Base-by-base conservation (phyloP, 2,888 invertebrate species). In the Cataglyphis rosenhaueri region DNA sequence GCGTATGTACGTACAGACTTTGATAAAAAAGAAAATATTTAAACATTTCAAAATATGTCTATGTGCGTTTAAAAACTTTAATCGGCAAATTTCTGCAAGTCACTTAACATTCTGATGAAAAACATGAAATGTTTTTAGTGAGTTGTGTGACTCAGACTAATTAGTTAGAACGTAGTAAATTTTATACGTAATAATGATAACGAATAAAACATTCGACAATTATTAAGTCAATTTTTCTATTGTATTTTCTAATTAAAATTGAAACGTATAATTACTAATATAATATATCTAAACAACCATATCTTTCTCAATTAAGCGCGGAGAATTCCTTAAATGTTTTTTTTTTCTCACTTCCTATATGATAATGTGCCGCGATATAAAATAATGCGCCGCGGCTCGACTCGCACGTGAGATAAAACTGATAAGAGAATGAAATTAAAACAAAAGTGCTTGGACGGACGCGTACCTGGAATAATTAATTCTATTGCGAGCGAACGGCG, bases 331-430 rank as follows among this genome's bases (percentile, higher is more conserved):
- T n/a, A 32, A 70, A 65, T 65, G 38, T 12, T 75, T 75, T 75
- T 70, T 68, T 44, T 18, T 48, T 57, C 32, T 57, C 32, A 15
- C 25, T 44, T 21, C 25, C 15, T 35, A 35, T 32, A 25, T 68
- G 44, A 66, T 76, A 76, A 78, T 65, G 44, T 59, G 32, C 21
- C 41, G 38, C 57, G 71, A 79, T 61, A 70, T 78, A 57, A 10
- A 68, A 76, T 55, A 76, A 76, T 55, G 29, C 55, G 55, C 55
- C 35, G 70, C 52, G 25, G 32, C 29, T 32, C n/a, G 65, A 41
- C 71, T 79, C 59, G 71, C 78, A 79, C 70, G 59, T 44, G 44
- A 79, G 78, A 70, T 78, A 44, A 78, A 78, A 70, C 32, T 59
- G 74, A 64, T 64, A 44, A 18, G 55, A 25, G 32, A 79, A 35